These are phyloP conservation scores for Pogoniulus pusillus DNA, from an alignment of 2,797 vertebrate species.

Conservation along the genomic window DNA sequence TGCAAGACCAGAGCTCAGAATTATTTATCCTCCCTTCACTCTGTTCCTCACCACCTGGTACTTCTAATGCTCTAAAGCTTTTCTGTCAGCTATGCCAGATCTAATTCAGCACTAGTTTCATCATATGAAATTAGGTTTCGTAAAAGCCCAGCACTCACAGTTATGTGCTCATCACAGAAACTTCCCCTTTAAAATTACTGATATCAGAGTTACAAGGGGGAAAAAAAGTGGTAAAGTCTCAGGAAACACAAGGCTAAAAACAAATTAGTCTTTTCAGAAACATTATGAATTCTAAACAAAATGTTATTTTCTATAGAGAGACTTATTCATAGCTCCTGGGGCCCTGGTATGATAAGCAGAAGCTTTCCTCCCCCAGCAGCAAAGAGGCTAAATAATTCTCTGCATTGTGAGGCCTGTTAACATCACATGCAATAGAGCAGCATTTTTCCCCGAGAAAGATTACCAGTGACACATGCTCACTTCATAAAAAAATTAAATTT, in stretches of 20 bases:
- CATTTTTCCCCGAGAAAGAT: background rate
- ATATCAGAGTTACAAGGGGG: background rate
- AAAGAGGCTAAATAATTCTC: background rate
- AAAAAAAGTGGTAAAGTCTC: background rate
- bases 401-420: background rate
- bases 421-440: background rate
- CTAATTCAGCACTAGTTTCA: background rate
- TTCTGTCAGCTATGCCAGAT: background rate
- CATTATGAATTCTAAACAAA: background rate
- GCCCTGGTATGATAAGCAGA: no score
- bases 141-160: conserved; percentile 13
- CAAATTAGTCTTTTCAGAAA: background rate
- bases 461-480: background rate
- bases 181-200: conserved; percentile 12
- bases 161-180: conserved; percentile 19
- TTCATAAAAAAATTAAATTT: background rate
- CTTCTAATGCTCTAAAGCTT: background rate
- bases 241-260: background rate
- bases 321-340: background rate
- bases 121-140: background rate
- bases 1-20: background rate
- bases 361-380: background rate
- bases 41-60: background rate
- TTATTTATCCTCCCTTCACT: background rate
- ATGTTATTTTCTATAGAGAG: background rate